Evolutionary conservation across 2,113 vertebrate species (phyloP), one percentile per base, ranked within the genome.

Genomic region (Rhinolophus sinicus): DNA sequence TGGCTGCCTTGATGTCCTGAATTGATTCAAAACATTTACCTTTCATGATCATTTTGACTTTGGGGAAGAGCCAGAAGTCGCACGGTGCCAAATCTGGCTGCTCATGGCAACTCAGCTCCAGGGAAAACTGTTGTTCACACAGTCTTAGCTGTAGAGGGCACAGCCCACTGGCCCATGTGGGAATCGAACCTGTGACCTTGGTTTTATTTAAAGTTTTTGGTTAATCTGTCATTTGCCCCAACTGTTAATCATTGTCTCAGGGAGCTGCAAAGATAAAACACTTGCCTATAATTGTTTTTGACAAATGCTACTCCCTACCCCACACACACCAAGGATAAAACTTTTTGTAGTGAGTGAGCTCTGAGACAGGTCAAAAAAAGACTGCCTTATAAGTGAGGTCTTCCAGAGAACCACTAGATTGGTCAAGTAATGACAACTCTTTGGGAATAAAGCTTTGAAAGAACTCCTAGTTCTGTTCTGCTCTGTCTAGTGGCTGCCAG

Each of bases 371-470:
- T 96, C 50, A 72, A 77, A 77, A 92, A 76, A 9, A 44, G 35
- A 38, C 22, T 91, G 16, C 19, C 44, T 88, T 81, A 5, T 88
- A 87, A 88, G 58, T 84, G 28, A 35, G 22, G 13, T 84, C 62
- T 70, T 96, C 47, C 16, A 92, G 54, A 77, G 40, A 83, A 60
- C 40, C 35, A 38, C 10, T 18, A 70, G 14, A 40, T n/a, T 78
- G 33, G 18, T 88, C 26, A 88, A 72, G 78, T 94, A 77, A 84
- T 73, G 93, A 73, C 72, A 85, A 8, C n/a, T 58, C 12, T 88
- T 47, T 22, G 58, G 16, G 18, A 65, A 44, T 80, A 88, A 86
- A 75, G 24, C 24, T 90, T 93, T 54, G 40, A 86, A 75, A 81
- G 28, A 82, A 15, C 24, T 69, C 28, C 58, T 4, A 81, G 0